These are phyloP conservation scores for Amblyopsis hoosieri DNA, from an alignment of 2,797 vertebrate genomes.

Conservation along the genomic window DNA sequence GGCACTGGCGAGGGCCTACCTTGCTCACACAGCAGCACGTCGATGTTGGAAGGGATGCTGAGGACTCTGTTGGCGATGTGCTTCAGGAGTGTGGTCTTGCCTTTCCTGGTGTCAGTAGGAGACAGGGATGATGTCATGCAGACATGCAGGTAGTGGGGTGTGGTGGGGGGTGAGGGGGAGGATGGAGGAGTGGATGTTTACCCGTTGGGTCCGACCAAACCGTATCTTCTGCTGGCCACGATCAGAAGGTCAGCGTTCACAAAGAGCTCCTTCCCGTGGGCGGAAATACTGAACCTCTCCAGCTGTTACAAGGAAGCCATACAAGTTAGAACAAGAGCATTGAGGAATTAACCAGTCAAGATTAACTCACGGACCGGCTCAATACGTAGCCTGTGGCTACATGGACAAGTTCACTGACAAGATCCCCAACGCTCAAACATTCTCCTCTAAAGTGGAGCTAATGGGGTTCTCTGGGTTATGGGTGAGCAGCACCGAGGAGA, in stretches of 20 bases:
- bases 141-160: too few species aligned
- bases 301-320: slow-evolving; percentile 71
- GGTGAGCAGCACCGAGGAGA: not conserved
- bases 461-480: too few species aligned
- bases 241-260: slow-evolving; percentile 92
- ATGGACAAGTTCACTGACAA: too few species aligned
- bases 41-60: slow-evolving; percentile 93
- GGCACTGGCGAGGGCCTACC: slow-evolving; percentile 65
- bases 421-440: too few species aligned
- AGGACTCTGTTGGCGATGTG: slow-evolving; percentile 91
- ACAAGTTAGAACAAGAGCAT: not conserved
- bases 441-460: too few species aligned
- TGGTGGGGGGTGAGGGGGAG: not conserved
- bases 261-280: slow-evolving; percentile 92
- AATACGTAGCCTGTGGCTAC: too few species aligned
- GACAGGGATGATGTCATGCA: not conserved
- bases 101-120: slow-evolving; percentile 78
- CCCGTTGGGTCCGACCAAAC: slow-evolving; percentile 96
- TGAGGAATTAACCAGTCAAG: too few species aligned
- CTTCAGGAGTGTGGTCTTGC: slow-evolving; percentile 93
- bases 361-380: not conserved
- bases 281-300: slow-evolving; percentile 94
- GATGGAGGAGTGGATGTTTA: slow-evolving; percentile 46
- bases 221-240: slow-evolving; percentile 89
- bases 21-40: slow-evolving; percentile 92